phyloP scores from a whole-genome alignment of 1,140 invertebrate genomes.

The Zaprionus gabonicus region DNA sequence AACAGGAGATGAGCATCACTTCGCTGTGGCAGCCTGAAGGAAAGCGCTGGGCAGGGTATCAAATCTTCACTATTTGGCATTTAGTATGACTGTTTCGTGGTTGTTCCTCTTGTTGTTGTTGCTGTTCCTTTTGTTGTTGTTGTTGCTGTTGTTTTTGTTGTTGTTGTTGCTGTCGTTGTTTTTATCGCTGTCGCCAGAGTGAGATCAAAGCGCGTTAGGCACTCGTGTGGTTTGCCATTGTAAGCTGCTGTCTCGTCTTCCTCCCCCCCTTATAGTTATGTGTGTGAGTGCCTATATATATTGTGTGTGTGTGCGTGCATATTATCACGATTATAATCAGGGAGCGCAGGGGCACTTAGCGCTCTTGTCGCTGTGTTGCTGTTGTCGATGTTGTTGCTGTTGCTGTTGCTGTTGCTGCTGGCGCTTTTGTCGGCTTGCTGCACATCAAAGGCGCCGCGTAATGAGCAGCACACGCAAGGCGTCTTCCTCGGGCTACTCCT shows the following conservation, averaged over 20 bases:
- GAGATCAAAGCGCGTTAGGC: constrained; percentile 49
- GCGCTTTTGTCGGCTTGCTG: constrained; percentile 78
- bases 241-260: constrained; percentile 11
- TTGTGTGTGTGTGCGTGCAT: constrained; percentile 49
- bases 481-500: constrained; percentile 23
- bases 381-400: constrained; percentile 66
- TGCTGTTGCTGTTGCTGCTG: constrained; percentile 74
- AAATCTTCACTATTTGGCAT: not conserved
- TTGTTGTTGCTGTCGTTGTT: constrained; percentile 13
- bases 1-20: too few species aligned
- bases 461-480: constrained; percentile 71
- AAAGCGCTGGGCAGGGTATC: not conserved
- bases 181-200: constrained; percentile 12
- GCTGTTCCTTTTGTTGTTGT: not conserved
- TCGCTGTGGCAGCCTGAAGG: too few species aligned
- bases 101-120: not conserved
- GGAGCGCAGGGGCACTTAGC: constrained; percentile 70
- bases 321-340: constrained; percentile 78
- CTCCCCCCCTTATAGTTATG: not conserved
- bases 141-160: not conserved
- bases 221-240: constrained; percentile 48
- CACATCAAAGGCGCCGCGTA: constrained; percentile 81
- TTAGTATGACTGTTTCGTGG: not conserved
- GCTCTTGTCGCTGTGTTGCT: constrained; percentile 55
- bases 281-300: constrained; percentile 12